phyloP scores from a whole-genome alignment of 2,113 vertebrate genomes.

The Pardalotus punctatus region DNA sequence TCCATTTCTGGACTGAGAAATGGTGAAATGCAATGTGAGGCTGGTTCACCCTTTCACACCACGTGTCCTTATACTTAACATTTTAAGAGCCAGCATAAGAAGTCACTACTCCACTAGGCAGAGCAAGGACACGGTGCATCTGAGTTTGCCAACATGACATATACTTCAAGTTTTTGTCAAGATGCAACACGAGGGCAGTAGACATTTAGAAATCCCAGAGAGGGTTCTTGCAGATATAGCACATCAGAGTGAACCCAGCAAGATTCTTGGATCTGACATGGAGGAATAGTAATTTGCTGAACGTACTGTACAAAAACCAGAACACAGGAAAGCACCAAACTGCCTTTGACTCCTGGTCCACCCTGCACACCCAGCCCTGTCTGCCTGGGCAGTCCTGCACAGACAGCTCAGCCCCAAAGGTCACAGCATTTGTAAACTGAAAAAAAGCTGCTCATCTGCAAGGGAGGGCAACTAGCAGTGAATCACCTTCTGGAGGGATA shows the following conservation, averaged over 20 bases:
- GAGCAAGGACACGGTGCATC: fast-evolving
- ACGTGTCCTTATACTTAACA: fast-evolving
- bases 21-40: background rate
- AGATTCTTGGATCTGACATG: background rate
- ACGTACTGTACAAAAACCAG: background rate
- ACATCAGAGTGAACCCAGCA: background rate
- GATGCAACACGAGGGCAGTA: background rate
- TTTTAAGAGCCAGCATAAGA: background rate
- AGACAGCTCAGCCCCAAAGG: background rate
- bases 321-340: fast-evolving
- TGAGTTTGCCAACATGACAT: fast-evolving
- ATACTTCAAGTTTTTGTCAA: background rate
- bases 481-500: background rate
- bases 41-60: background rate
- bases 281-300: background rate
- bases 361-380: background rate
- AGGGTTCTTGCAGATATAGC: background rate
- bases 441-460: background rate
- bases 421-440: background rate
- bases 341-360: background rate
- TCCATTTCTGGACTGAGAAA: background rate
- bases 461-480: background rate
- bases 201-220: background rate
- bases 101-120: background rate
- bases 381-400: background rate